Base-by-base conservation (phyloP, 1,140 invertebrate species). In the Drosophila miranda region DNA sequence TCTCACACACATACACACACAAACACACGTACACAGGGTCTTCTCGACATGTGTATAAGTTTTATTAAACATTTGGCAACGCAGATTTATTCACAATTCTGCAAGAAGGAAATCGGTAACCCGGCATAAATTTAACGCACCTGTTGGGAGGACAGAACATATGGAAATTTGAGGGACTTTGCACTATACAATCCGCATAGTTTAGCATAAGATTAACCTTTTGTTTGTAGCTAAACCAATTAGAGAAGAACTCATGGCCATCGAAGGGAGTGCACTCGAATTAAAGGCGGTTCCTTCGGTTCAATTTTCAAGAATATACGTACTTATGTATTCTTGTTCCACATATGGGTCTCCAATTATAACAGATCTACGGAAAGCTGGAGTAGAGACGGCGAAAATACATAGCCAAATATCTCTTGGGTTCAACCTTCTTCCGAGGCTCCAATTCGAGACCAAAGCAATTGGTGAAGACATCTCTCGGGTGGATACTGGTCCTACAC, bases 61-160 rank as follows among this genome's bases (percentile, higher is more conserved):
- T 62, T 42, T 66, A 61, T 66, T 52, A 55, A 71, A 75, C 79
- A 72, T 56, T 75, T 72, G 78, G 76, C 72, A 69, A 51, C 42
- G 52, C 44, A 57, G 42, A 72, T 61, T 72, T 79, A 80, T 84
- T 76, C 67, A 80, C 78, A 75, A 50, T 45, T 80, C 61, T 67
- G 70, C 52, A 49, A 19, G 41, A 34, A 26, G 5, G 43, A 26
- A 58, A 79, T 75, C 56, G 51, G 53, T 45, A 52, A 54, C 21
- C 19, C 54, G 58, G 53, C 75, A 83, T 70, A 83, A 83, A 83
- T 83, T 78, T 83, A 16, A 51, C 58, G 61, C 41, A 42, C 45
- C 64, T 82, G 63, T 53, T 58, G 51, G 11, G 51, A 74, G 34
- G 5, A 13, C 9, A 34, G 2, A 8, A 23, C 30, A 52, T 75